Evolutionary conservation across 2,888 invertebrate species (phyloP), one percentile per base, ranked within the genome.

Genomic region (Tachina lurida): DNA sequence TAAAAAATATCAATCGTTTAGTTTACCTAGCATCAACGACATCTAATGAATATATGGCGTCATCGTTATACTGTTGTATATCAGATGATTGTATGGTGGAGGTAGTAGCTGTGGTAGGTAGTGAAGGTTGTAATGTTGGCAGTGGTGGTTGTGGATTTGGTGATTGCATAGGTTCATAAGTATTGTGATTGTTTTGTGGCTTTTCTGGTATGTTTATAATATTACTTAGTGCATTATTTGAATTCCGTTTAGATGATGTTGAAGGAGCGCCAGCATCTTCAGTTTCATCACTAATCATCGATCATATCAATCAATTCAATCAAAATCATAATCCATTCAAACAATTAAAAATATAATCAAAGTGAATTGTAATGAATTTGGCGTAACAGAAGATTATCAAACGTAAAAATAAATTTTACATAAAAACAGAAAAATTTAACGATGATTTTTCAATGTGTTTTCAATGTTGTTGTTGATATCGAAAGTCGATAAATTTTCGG

Each of bases 21-120:
- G 78, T 82, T 92, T 92, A 92, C 92, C 92, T 92, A 92, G 88
- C 87, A 89, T 92, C 92, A 89, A 90, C 89, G 77, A 90, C 92
- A 89, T 92, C 92, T 91, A 90, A 87, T 79, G 91, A 89, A 88
- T 90, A 90, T 89, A 90, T 90, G 90, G 90, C 90, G 80, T 88
- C 88, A 87, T 87, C 88, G 83, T 87, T 88, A 87, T 89, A 87
- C 86, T 89, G 87, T 88, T 87, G 87, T 88, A 88, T 89, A 88
- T 89, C 89, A 79, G 90, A 90, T 84, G 90, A 89, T 88, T 88
- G 89, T 88, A 88, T 88, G 75, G 87, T 87, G 87, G 87, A 87
- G 86, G 89, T 89, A 88, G 89, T 90, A 90, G 87, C 87, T 87
- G 89, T 89, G 90, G 91, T 90, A 45, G 70, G 54, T 68, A 56